phyloP scores from a whole-genome alignment of 2,113 vertebrate species.

The Peromyscus californicus region DNA sequence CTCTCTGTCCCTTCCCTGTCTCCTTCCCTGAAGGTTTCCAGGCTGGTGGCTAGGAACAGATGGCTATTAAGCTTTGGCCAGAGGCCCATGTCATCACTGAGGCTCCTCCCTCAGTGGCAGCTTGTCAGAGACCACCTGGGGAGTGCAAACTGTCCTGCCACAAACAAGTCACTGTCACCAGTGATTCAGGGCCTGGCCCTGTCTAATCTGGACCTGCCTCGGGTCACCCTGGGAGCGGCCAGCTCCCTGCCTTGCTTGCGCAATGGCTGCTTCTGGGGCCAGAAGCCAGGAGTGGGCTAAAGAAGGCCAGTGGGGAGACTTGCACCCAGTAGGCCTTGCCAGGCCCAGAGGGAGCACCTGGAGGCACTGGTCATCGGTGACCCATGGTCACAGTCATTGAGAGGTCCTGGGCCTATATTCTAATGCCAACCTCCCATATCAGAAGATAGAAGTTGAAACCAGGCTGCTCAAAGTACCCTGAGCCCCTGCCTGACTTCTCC shows the following conservation, averaged over 20 bases:
- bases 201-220: conserved; percentile 1
- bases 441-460: neutral
- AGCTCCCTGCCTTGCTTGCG: neutral
- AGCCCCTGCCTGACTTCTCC: neutral
- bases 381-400: neutral
- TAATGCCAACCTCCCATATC: fast-evolving
- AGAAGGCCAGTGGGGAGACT: neutral
- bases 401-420: neutral
- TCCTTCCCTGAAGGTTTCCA: conserved; percentile 63
- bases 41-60: conserved; percentile 80
- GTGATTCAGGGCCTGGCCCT: neutral
- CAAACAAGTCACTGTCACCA: conserved; percentile 68
- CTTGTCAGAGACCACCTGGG: conserved; percentile 84
- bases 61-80: conserved; percentile 83
- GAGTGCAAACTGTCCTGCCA: conserved; percentile 82
- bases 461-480: neutral
- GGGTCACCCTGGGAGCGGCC: conserved; percentile 49
- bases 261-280: neutral
- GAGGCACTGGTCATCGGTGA: neutral
- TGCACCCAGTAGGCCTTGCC: neutral
- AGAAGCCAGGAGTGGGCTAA: neutral
- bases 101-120: conserved; percentile 71
- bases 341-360: neutral
- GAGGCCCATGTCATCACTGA: conserved; percentile 67
- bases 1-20: neutral